phyloP scores from a whole-genome alignment of 2,113 vertebrate genomes.

The Chelonoidis abingdonii region DNA sequence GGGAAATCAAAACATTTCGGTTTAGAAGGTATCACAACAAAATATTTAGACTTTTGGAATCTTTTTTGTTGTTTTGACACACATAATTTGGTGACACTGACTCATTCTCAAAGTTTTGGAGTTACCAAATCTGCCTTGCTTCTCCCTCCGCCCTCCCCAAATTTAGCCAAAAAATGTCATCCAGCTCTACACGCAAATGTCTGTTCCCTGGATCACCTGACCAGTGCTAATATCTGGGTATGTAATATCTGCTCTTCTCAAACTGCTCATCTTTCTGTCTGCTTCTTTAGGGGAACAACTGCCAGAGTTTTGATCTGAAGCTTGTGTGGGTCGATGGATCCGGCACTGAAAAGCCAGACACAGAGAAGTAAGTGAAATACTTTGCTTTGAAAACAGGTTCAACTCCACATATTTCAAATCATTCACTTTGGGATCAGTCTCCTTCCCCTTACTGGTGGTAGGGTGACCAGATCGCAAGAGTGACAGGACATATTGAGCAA shows the following conservation, averaged over 20 bases:
- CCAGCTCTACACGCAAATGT: not conserved
- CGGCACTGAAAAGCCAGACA: constrained; percentile 1
- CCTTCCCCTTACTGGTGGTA: not conserved
- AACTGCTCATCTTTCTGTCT: not conserved
- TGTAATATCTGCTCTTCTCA: not conserved
- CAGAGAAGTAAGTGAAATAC: constrained; percentile 64
- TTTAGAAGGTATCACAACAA: not conserved
- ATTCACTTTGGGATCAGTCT: rapidly evolving
- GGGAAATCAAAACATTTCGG: not conserved
- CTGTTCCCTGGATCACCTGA: not conserved
- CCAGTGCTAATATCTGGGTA: not conserved
- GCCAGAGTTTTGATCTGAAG: constrained; percentile 79
- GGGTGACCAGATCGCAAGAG: no score
- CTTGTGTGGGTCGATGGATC: constrained; percentile 77
- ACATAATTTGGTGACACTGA: not conserved
- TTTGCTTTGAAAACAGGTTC: rapidly evolving
- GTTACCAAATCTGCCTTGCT: not conserved
- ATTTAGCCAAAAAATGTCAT: not conserved
- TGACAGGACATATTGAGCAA: no score
- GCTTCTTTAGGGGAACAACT: constrained; percentile 69
- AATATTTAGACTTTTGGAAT: not conserved
- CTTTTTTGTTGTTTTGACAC: not conserved
- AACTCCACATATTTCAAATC: not conserved
- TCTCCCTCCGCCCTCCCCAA: not conserved
- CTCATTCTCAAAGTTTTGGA: not conserved